These are phyloP conservation scores for Drosophila simulans DNA, from an alignment of 1,140 invertebrate species.

Conservation along the genomic window DNA sequence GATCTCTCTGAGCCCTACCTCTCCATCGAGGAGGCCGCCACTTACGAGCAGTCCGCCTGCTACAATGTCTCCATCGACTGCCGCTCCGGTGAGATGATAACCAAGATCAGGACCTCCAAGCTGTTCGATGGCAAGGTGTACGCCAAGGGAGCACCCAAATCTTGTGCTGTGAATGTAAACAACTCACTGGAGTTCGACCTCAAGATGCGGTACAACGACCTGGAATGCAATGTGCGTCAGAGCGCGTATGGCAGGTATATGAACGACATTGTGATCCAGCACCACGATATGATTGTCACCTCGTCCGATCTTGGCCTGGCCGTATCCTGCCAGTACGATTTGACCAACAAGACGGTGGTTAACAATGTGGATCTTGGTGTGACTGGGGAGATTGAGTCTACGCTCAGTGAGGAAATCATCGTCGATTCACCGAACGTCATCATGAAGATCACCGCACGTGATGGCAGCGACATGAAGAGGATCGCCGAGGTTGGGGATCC, in stretches of 20 bases:
- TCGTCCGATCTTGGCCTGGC: slow-evolving; percentile 96
- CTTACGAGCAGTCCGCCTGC: slow-evolving; percentile 96
- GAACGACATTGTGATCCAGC: slow-evolving; percentile 96
- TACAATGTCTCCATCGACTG: slow-evolving; percentile 98
- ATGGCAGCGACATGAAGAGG: slow-evolving; percentile 89
- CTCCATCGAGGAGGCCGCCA: slow-evolving; percentile 93
- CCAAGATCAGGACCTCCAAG: slow-evolving; percentile 95
- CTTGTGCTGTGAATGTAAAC: slow-evolving; percentile 94
- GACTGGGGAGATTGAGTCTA: slow-evolving; percentile 92
- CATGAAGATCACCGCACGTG: slow-evolving; percentile 95
- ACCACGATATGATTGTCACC: slow-evolving; percentile 97
- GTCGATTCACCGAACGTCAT: slow-evolving; percentile 97
- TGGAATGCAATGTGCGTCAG: slow-evolving; percentile 95
- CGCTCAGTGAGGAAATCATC: slow-evolving; percentile 92
- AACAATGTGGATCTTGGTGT: slow-evolving; percentile 96
- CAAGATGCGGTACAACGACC: slow-evolving; percentile 94
- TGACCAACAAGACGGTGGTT: slow-evolving; percentile 96
- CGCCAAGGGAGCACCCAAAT: slow-evolving; percentile 96
- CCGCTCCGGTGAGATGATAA: slow-evolving; percentile 95
- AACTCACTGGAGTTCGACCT: slow-evolving; percentile 94
- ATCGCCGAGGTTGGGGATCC: slow-evolving; percentile 95
- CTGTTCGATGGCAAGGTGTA: slow-evolving; percentile 97
- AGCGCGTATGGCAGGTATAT: slow-evolving; percentile 93
- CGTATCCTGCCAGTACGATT: slow-evolving; percentile 96
- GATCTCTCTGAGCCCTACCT: slow-evolving; percentile 96